A percentile compares a stretch with the other conserved stretches of the same genome.
Evolutionary conservation across 2,797 vertebrate genomes (phyloP).

Genomic region (Nyctibius grandis): DNA sequence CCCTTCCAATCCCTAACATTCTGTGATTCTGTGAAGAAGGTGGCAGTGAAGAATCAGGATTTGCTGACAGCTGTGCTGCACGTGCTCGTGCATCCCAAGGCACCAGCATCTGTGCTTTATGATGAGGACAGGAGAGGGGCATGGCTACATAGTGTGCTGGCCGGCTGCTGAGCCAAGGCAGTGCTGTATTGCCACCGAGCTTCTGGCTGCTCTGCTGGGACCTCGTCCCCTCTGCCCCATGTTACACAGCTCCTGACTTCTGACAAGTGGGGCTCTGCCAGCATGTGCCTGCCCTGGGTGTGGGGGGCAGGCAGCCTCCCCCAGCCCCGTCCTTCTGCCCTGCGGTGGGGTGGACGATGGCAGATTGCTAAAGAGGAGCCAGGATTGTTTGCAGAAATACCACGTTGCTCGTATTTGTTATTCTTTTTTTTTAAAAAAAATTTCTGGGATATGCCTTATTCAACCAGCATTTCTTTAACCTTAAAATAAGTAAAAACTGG

Average conservation of each 20-base stretch:
- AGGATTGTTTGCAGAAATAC: neutral
- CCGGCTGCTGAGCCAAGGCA: neutral
- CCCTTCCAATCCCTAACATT: too few relatives aligned
- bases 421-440: neutral
- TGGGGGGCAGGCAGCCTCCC: neutral
- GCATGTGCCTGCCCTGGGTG: fast-evolving
- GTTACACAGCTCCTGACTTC: neutral
- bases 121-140: neutral
- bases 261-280: neutral
- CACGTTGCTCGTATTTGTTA: neutral
- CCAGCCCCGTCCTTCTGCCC: neutral
- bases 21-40: too few relatives aligned
- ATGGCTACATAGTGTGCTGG: fast-evolving
- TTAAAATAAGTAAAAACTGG: neutral
- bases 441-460: neutral
- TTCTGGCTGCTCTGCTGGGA: neutral
- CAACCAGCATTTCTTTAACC: neutral
- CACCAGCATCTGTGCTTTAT: fast-evolving
- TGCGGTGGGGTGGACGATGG: fast-evolving
- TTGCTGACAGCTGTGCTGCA: fast-evolving
- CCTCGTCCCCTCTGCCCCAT: fast-evolving
- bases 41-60: neutral
- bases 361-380: neutral
- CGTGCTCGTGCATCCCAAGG: fast-evolving
- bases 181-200: fast-evolving